Evolutionary conservation across 2,113 vertebrate species (phyloP).

Genomic region (Onychostruthus taczanowskii): DNA sequence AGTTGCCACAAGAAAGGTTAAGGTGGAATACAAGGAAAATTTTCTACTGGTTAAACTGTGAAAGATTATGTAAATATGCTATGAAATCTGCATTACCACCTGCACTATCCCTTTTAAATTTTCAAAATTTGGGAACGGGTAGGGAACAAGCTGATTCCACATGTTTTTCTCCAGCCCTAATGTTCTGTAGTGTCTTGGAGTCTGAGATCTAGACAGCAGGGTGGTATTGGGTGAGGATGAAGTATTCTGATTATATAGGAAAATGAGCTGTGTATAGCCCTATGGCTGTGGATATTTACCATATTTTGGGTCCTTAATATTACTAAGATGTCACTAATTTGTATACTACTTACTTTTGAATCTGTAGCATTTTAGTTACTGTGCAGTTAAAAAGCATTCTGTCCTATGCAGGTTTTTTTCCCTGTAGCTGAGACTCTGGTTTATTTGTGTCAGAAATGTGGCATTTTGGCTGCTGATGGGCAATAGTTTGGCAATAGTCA

Average conservation of each 20-base stretch:
- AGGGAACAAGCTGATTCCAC: neutral
- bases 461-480: neutral
- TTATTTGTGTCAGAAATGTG: neutral
- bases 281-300: neutral
- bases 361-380: neutral
- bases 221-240: neutral
- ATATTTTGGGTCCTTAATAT: neutral
- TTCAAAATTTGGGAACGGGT: neutral
- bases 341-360: neutral
- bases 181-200: neutral
- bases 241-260: neutral
- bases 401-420: neutral
- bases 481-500: neutral
- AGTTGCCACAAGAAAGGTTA: neutral
- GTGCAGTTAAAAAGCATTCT: neutral
- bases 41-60: neutral
- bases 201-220: neutral
- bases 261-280: neutral
- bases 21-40: neutral
- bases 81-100: neutral
- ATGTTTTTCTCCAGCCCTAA: neutral
- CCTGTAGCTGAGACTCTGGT: neutral
- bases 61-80: neutral
- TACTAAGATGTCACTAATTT: neutral
- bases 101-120: neutral